Percentiles rank a stretch among this genome's conserved stretches.
phyloP scores from a whole-genome alignment of 2,888 invertebrate species.

The Oxyteleia sp. region DNA sequence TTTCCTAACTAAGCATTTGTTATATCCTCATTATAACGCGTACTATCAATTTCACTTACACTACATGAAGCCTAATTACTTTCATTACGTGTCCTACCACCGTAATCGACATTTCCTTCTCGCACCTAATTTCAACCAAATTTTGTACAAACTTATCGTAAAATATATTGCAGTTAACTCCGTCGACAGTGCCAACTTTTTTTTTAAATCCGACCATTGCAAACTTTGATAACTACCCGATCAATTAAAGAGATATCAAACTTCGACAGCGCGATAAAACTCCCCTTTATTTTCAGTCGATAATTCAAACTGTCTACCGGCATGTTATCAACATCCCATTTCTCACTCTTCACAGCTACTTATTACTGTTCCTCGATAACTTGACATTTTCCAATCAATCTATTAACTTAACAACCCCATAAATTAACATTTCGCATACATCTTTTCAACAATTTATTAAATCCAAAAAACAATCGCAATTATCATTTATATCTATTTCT shows the following conservation, averaged over 20 bases:
- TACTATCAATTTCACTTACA: too few relatives aligned
- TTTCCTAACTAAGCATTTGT: too few relatives aligned
- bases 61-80: not conserved
- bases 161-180: constrained; percentile 13
- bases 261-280: not conserved
- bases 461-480: too few relatives aligned
- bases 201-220: not conserved
- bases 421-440: too few relatives aligned
- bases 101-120: not conserved
- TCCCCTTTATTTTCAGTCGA: constrained; percentile 38
- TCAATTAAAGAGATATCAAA: constrained; percentile 20
- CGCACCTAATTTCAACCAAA: too few relatives aligned
- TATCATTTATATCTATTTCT: too few relatives aligned
- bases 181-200: not conserved
- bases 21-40: too few relatives aligned
- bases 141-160: constrained; percentile 1
- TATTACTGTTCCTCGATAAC: too few relatives aligned
- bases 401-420: too few relatives aligned
- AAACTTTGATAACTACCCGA: constrained; percentile 10
- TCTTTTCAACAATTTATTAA: too few relatives aligned
- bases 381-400: too few relatives aligned
- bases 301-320: constrained; percentile 36
- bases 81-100: not conserved
- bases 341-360: not conserved
- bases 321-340: not conserved